phyloP scores from a whole-genome alignment of 2,797 vertebrate species.

The Tachyglossus aculeatus region DNA sequence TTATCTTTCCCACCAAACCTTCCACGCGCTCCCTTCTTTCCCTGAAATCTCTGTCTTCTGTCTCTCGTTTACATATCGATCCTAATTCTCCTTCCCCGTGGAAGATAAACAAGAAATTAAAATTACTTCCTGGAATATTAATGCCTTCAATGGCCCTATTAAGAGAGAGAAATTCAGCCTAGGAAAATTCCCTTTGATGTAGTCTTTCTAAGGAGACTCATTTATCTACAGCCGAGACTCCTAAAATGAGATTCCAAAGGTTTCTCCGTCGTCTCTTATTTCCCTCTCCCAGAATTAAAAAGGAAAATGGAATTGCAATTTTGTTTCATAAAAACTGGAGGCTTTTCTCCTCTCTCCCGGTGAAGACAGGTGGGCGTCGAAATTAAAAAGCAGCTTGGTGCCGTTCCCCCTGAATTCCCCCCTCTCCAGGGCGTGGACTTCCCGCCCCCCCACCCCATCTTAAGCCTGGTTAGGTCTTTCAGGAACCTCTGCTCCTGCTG shows the following conservation, averaged over 20 bases:
- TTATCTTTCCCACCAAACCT: conserved; percentile 27
- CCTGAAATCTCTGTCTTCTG: conserved; percentile 31
- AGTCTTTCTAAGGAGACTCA: conserved; percentile 63
- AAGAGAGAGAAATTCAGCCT: conserved; percentile 68
- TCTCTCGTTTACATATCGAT: conserved; percentile 62
- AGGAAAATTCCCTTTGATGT: conserved; percentile 67
- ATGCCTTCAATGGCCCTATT: conserved; percentile 68
- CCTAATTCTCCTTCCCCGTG: conserved; percentile 66
- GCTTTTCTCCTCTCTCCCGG: conserved; percentile 49
- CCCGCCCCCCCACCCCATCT: no score
- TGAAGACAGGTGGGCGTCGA: conserved; percentile 33
- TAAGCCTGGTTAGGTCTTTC: no score
- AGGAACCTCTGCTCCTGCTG: no score
- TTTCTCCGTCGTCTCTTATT: conserved; percentile 68
- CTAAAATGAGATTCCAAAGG: conserved; percentile 66
- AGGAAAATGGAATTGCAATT: conserved; percentile 66
- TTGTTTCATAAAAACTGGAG: conserved; percentile 55
- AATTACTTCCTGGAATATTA: conserved; percentile 71
- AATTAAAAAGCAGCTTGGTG: no score
- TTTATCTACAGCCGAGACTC: conserved; percentile 65
- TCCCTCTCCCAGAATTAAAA: conserved; percentile 66
- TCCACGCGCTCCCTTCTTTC: conserved; percentile 32
- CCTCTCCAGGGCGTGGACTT: no score
- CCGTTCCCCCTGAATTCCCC: no score
- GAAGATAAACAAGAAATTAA: conserved; percentile 67